Evolutionary conservation across 2,888 invertebrate genomes (phyloP).

Genomic region (Formica aserva): DNA sequence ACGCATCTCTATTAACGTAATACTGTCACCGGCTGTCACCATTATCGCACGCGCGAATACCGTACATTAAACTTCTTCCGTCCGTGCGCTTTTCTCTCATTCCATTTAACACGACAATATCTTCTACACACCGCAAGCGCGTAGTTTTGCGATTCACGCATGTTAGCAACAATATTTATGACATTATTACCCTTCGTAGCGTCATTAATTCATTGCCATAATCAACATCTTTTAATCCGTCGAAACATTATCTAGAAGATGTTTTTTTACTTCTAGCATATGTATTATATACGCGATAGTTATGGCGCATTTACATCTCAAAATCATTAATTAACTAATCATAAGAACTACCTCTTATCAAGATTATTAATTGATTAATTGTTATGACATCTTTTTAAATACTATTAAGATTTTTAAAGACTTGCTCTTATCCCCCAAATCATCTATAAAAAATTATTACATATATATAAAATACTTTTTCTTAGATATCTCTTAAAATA

Average conservation of each 20-base stretch:
- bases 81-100: constrained; percentile 1
- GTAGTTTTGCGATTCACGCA: not conserved
- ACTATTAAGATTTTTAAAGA: not conserved
- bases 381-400: not conserved
- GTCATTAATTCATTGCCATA: not conserved
- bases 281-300: not conserved
- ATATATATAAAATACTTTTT: not conserved
- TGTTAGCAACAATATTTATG: not conserved
- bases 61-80: constrained; percentile 19
- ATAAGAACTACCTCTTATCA: not conserved
- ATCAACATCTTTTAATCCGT: not conserved
- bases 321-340: not conserved
- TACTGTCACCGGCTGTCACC: constrained; percentile 37
- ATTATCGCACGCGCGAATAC: constrained; percentile 44
- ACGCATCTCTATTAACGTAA: constrained; percentile 52
- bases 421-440: not conserved
- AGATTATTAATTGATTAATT: constrained; percentile 9
- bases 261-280: not conserved
- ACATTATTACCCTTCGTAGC: not conserved
- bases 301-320: not conserved
- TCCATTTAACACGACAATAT: constrained; percentile 29
- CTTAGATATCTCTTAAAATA: not conserved
- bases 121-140: not conserved
- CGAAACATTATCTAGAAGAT: not conserved
- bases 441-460: not conserved